A percentile compares a stretch with the other conserved stretches of the same genome.
These are phyloP conservation scores for Phaonia tiefii DNA, from an alignment of 2,888 invertebrate genomes.

Conservation along the genomic window DNA sequence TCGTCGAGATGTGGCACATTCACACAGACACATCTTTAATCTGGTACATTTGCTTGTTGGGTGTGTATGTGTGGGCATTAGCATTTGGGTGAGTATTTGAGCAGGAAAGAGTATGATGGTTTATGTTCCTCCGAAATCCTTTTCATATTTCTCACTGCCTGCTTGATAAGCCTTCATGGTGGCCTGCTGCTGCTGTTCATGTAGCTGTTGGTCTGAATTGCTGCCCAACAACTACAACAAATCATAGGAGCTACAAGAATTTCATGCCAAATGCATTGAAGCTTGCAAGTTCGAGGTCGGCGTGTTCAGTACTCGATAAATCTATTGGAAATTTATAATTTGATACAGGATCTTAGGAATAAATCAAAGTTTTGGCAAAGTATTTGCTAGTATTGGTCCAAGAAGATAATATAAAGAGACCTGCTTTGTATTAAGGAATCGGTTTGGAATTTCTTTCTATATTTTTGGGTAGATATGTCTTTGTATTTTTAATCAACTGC, in stretches of 20 bases:
- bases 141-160: conserved; percentile 1
- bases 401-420: no score
- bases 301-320: conserved; percentile 40
- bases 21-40: conserved; percentile 3
- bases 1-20: conserved; percentile 55
- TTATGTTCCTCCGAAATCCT: conserved; percentile 26
- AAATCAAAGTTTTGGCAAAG: no score
- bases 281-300: conserved; percentile 41
- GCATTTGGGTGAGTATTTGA: conserved; percentile 25
- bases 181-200: conserved; percentile 49
- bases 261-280: conserved; percentile 62
- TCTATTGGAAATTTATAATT: no score
- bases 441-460: no score
- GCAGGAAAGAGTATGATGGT: conserved; percentile 27
- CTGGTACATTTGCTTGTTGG: background rate
- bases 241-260: conserved; percentile 54
- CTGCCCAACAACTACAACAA: conserved; percentile 43
- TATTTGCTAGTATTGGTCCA: no score
- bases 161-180: conserved; percentile 60
- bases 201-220: conserved; percentile 1
- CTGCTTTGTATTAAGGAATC: no score
- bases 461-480: no score
- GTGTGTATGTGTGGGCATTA: no score
- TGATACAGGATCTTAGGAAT: no score
- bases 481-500: no score